Base-by-base conservation (phyloP, 1,140 invertebrate genomes). In the Cyphomyrmex costatus region DNA sequence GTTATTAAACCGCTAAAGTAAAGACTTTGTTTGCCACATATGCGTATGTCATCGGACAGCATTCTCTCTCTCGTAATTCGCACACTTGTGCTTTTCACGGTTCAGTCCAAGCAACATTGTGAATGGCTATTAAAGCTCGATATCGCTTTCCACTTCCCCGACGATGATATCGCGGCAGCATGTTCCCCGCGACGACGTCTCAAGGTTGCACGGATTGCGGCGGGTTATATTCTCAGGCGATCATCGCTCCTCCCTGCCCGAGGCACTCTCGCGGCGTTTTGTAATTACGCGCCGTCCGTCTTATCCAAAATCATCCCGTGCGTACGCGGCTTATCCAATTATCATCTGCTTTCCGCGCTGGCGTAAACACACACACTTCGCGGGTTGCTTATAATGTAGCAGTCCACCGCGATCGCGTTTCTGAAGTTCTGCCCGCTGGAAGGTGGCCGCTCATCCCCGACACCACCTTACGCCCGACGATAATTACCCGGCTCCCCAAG, bases 271-370 rank as follows among this genome's bases (percentile, higher is more conserved):
- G 65, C 53, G 70, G 79, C 71, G 63, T 83, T 86, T 86, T 66
- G 60, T 76, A 86, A 86, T 86, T 86, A 84, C 79, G 24, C 58
- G 24, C 61, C 68, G 66, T 63, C 78, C 60, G 71, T 76, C 82
- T 85, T 85, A 86, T 76, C 78, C 78, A 24, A 86, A 71, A 86
- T 63, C 78, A 56, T 65, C 73, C 49, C 49, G 60, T 56, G 49
- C 53, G 66, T n/a, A 46, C 65, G 58, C 56, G 56, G 42, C 77
- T 86, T 83, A 85, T 85, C 60, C 85, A 82, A 86, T 86, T 84
- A 76, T 79, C 80, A 86, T 84, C 79, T 76, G 74, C 63, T 74
- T 82, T 87, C 65, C 79, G 77, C 82, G 66, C 51, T 56, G 33
- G 66, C 79, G 79, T 83, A 83, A 83, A 83, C 79, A 60, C 68